phyloP scores from a whole-genome alignment of 1,140 invertebrate species.

The Helicoverpa zea region DNA sequence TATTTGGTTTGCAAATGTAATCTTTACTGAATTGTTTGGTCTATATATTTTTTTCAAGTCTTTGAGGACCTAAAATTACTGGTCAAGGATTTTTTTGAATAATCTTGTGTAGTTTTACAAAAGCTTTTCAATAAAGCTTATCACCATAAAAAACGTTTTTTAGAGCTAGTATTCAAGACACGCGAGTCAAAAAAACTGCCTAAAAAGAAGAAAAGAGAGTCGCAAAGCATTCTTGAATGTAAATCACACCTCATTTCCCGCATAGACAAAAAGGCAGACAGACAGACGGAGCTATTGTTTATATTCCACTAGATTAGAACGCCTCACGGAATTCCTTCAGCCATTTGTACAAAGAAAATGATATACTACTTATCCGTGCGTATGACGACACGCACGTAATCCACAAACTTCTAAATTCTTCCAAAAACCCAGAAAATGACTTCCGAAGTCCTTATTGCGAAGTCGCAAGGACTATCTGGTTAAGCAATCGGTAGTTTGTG shows the following conservation, averaged over 20 bases:
- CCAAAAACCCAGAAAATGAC: not conserved
- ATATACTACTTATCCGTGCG: slow-evolving; percentile 81
- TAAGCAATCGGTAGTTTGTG: not conserved
- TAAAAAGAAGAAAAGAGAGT: slow-evolving; percentile 15
- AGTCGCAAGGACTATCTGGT: not conserved
- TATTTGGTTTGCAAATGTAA: not conserved
- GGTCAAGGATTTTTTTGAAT: too few relatives aligned
- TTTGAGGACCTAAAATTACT: too few relatives aligned
- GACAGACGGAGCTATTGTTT: slow-evolving; percentile 62
- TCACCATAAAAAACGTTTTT: too few relatives aligned
- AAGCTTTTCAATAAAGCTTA: too few relatives aligned
- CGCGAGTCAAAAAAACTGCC: not conserved
- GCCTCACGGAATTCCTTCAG: slow-evolving; percentile 70
- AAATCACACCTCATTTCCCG: slow-evolving; percentile 32
- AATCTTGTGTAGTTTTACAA: too few relatives aligned
- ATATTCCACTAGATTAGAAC: slow-evolving; percentile 78
- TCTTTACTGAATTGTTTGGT: not conserved
- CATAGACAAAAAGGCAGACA: slow-evolving; percentile 18
- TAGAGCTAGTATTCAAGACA: not conserved
- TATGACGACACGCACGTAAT: slow-evolving; percentile 67
- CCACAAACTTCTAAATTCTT: not conserved
- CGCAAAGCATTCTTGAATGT: not conserved
- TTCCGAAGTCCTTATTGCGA: slow-evolving; percentile 12
- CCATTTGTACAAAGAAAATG: slow-evolving; percentile 82
- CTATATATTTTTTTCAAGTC: too few relatives aligned